phyloP scores from a whole-genome alignment of 1,140 invertebrate species.

The Globodera rostochiensis region DNA sequence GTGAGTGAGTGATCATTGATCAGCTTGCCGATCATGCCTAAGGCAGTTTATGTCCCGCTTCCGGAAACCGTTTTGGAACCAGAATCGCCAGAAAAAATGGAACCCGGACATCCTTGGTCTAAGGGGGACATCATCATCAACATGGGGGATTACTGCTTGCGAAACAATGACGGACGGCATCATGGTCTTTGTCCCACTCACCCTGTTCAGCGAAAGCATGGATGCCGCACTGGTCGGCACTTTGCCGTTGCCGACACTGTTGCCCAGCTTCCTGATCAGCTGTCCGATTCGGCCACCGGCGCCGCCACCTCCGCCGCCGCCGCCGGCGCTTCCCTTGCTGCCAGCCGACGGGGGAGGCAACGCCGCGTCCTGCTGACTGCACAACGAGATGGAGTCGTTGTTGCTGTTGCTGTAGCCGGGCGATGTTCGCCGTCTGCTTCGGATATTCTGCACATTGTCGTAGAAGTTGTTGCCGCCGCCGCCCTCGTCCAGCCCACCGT shows the following conservation, averaged over 20 bases:
- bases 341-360: conserved; percentile 38
- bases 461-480: conserved; percentile 39
- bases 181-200: neutral
- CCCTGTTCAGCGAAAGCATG: conserved; percentile 57
- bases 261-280: conserved; percentile 54
- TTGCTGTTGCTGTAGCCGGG: conserved; percentile 21
- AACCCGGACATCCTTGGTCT: too few species aligned
- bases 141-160: too few species aligned
- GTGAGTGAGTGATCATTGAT: too few species aligned
- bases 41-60: too few species aligned
- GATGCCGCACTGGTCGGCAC: conserved; percentile 52
- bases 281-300: conserved; percentile 53
- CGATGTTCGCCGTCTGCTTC: conserved; percentile 3
- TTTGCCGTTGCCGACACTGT: conserved; percentile 31
- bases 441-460: conserved; percentile 53
- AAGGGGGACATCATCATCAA: too few species aligned
- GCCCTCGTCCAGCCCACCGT: neutral
- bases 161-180: too few species aligned
- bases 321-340: neutral
- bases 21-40: too few species aligned
- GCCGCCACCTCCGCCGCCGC: neutral
- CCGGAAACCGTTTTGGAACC: too few species aligned
- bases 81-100: too few species aligned
- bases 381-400: conserved; percentile 54
- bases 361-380: conserved; percentile 36